Percentiles rank a stretch among this genome's conserved stretches.
Conservation (phyloP, 2,797 vertebrate species). For the Ctenosaura bakeri region DNA sequence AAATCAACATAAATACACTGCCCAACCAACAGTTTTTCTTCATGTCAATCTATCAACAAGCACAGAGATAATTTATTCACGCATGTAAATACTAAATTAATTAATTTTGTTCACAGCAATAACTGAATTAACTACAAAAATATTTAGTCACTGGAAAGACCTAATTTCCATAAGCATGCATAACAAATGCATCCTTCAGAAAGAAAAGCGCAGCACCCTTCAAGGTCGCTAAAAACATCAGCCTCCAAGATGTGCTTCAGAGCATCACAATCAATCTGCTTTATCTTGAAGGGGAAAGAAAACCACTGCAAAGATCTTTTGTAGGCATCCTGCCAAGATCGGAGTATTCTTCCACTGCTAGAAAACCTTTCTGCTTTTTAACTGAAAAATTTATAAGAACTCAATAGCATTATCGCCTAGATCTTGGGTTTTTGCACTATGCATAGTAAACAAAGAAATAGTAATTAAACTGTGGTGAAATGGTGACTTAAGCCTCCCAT, state of each 20-base stretch:
- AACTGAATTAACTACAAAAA: slow-evolving; percentile 1
- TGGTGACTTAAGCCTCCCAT: slow-evolving; percentile 27
- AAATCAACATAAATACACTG: not conserved
- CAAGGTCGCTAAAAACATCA: slow-evolving; percentile 22
- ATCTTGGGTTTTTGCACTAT: slow-evolving; percentile 10
- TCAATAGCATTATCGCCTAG: not conserved
- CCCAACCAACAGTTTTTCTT: slow-evolving; percentile 3
- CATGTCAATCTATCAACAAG: not conserved
- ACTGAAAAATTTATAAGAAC: not conserved
- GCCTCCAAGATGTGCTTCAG: slow-evolving; percentile 2
- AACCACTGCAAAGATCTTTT: not conserved
- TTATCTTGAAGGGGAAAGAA: not conserved
- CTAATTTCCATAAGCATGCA: slow-evolving; percentile 34
- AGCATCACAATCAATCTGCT: slow-evolving; percentile 3
- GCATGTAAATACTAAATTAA: slow-evolving; percentile 33
- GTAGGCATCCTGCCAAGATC: not conserved
- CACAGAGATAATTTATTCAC: slow-evolving; percentile 17
- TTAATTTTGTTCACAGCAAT: slow-evolving; percentile 3
- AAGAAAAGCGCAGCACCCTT: slow-evolving; percentile 19
- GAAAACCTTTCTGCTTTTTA: not conserved
- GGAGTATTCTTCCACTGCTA: not conserved
- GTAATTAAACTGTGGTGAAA: slow-evolving; percentile 34
- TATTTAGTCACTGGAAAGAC: slow-evolving; percentile 25
- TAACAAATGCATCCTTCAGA: slow-evolving; percentile 13
- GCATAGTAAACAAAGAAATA: slow-evolving; percentile 9